Base-by-base conservation (phyloP, 92 coral and sea anemone species). In the Metridium senile region DNA sequence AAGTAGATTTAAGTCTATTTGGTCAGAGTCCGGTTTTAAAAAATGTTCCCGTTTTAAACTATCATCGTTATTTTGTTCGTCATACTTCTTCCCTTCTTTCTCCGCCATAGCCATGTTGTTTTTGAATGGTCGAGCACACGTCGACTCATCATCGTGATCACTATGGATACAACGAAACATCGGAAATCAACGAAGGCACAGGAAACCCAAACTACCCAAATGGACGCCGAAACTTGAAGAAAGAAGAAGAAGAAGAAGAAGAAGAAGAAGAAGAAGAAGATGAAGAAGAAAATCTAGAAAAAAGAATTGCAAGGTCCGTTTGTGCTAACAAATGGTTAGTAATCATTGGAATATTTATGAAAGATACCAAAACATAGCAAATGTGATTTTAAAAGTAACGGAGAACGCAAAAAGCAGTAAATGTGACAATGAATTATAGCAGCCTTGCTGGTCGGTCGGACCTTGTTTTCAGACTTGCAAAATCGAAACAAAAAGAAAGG, bases 11-110 rank as follows among this genome's bases (percentile, higher is more conserved):
- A 95, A 81, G 73, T 95, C 97, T 58, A 95, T 84, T 65, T 95
- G 95, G 74, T 95, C 99, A 23, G 99, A 92, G 75, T 95, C 90
- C 56, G 99, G 99, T 27, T 85, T 87, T 52, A 92, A 75, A 58
- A 95, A 89, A 74, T 92, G 97, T 73, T 95, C 99, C 71, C 82
- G 88, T 64, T 78, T 87, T 52, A 93, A 82, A 33, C 88, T 84
- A 75, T 93, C 94, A 2, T 35, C 77, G 35, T 88, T 64, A 62
- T 76, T 84, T 66, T 82, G 87, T 7, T 80, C 77, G 26, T 87
- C 49, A 10, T 73, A 20, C 47, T 54, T 82, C 27, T 82, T 89
- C 31, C 82, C 76, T 18, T 85, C 82, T 64, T 49, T 79, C 62
- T 88, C 53, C 20, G 83, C 58, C 20, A 79, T 86, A 91, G 87